These are phyloP conservation scores for Papilio dardanus DNA, from an alignment of 1,140 invertebrate genomes.

Conservation along the genomic window DNA sequence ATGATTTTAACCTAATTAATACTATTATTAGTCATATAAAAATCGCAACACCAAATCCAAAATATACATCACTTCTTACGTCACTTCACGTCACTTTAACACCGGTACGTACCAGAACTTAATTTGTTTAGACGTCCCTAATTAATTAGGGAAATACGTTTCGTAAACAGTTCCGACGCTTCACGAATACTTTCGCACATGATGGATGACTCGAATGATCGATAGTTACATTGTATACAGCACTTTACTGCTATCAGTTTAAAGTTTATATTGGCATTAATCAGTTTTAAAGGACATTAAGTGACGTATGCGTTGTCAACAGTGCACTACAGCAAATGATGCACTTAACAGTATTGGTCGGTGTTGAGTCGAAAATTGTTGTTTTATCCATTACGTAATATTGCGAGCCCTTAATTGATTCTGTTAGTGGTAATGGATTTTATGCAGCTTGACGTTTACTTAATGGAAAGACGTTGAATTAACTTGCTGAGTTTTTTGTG, in stretches of 20 bases:
- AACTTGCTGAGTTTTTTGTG: constrained; percentile 19
- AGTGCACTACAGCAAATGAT: constrained; percentile 49
- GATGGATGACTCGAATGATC: constrained; percentile 46
- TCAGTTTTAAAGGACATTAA: constrained; percentile 38
- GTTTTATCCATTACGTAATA: constrained; percentile 41
- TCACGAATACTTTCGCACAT: constrained; percentile 47
- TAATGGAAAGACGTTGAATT: constrained; percentile 12
- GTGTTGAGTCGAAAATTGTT: constrained; percentile 43
- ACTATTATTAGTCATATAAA: not conserved
- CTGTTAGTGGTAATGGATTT: constrained; percentile 46
- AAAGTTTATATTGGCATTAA: constrained; percentile 25
- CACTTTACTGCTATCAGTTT: constrained; percentile 15
- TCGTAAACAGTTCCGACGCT: constrained; percentile 45
- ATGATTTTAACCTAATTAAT: not conserved
- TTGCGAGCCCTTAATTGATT: constrained; percentile 43
- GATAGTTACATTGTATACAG: not conserved
- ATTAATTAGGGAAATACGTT: constrained; percentile 42
- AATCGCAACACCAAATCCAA: not conserved
- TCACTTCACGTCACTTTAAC: constrained; percentile 5
- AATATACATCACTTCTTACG: not conserved
- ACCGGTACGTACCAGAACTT: constrained; percentile 11
- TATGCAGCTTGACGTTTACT: constrained; percentile 34
- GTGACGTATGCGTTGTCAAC: constrained; percentile 43
- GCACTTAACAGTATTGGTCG: constrained; percentile 53
- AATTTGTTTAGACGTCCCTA: constrained; percentile 46